phyloP scores from a whole-genome alignment of 2,888 invertebrate species.

The Reticulitermes lucifugus region DNA sequence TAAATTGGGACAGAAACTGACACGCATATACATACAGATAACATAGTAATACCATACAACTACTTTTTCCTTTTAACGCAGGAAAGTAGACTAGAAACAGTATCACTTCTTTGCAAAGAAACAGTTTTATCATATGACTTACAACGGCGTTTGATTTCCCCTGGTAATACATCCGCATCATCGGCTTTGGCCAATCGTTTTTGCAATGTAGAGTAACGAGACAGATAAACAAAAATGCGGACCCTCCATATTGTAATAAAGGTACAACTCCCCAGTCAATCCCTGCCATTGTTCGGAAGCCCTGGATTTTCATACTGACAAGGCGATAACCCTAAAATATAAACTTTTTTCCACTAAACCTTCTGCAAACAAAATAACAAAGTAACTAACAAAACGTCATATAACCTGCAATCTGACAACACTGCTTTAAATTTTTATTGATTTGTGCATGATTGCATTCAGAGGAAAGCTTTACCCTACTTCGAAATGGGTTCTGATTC shows the following conservation, averaged over 20 bases:
- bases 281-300: neutral
- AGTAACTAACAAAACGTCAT: slow-evolving; percentile 1
- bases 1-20: no score
- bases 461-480: neutral
- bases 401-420: neutral
- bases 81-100: no score
- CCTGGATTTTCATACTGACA: slow-evolving; percentile 7
- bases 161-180: neutral
- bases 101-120: no score
- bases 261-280: neutral
- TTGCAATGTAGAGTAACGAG: neutral
- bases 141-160: neutral
- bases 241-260: neutral
- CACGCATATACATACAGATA: no score
- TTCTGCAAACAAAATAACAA: slow-evolving; percentile 7
- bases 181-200: neutral
- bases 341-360: slow-evolving; percentile 8
- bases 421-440: slow-evolving; percentile 37
- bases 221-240: neutral
- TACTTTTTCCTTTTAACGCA: no score
- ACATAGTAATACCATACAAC: no score
- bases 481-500: neutral
- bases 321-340: slow-evolving; percentile 22
- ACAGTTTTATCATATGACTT: neutral
- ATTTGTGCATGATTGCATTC: slow-evolving; percentile 12